Conservation (phyloP, 2,113 vertebrate species). For the Chaetura pelagica region DNA sequence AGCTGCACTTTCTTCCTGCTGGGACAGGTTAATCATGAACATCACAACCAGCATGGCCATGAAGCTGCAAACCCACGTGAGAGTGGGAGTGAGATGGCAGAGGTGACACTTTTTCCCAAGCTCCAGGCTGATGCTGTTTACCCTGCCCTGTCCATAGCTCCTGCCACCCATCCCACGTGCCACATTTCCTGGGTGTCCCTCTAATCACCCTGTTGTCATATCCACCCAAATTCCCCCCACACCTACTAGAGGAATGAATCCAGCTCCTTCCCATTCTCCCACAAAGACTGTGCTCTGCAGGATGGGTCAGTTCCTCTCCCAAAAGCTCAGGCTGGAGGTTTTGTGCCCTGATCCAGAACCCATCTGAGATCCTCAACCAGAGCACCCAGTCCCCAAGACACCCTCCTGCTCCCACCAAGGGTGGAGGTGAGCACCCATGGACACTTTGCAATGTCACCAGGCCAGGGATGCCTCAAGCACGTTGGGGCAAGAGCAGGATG, state of each 20-base stretch:
- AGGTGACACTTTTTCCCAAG: fast-evolving
- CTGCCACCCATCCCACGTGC: neutral
- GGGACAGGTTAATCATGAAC: neutral
- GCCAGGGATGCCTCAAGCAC: neutral
- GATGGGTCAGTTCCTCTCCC: neutral
- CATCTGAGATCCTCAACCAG: neutral
- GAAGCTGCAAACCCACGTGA: fast-evolving
- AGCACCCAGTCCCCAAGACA: neutral
- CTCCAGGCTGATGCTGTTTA: neutral
- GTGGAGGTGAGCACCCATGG: fast-evolving
- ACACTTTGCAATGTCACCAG: neutral
- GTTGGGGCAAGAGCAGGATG: neutral
- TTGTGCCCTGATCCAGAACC: neutral
- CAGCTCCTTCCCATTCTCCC: neutral
- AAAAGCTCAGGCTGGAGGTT: neutral
- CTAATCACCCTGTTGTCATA: neutral
- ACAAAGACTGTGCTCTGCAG: fast-evolving
- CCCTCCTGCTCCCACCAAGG: neutral
- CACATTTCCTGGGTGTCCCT: neutral
- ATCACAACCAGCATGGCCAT: fast-evolving
- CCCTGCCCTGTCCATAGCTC: too few relatives aligned
- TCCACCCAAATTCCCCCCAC: neutral
- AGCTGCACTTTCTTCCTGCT: neutral
- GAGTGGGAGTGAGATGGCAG: neutral
- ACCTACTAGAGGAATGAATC: neutral